Conservation (phyloP, 2,113 vertebrate genomes). For the Anser cygnoides region DNA sequence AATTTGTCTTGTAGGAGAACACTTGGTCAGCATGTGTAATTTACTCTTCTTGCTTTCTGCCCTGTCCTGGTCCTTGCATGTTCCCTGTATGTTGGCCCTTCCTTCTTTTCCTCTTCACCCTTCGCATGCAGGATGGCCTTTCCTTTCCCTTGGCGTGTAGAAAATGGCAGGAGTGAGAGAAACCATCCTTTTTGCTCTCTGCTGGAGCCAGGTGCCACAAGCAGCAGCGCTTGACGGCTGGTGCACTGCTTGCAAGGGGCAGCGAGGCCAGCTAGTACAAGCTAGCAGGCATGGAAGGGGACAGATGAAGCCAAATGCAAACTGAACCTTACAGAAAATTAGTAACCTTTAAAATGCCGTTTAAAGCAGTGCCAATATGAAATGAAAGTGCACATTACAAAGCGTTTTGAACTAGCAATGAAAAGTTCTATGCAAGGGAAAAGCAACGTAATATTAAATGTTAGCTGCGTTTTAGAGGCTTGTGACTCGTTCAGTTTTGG, state of each 20-base stretch:
- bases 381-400: fast-evolving
- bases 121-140: too few relatives aligned
- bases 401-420: fast-evolving
- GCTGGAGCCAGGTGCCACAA: fast-evolving
- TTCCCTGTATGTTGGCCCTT: not conserved
- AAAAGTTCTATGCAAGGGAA: not conserved
- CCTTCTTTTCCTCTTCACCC: not conserved
- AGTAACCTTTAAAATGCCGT: not conserved
- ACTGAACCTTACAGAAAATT: not conserved
- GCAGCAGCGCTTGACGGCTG: not conserved
- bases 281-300: too few relatives aligned
- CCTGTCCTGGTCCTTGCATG: not conserved
- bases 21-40: not conserved
- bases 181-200: too few relatives aligned
- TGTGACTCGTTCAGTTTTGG: not conserved
- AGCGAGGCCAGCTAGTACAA: fast-evolving
- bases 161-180: too few relatives aligned
- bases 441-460: fast-evolving
- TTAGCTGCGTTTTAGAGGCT: not conserved
- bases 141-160: not conserved
- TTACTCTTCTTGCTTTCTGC: not conserved
- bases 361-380: not conserved
- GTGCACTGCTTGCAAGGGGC: not conserved
- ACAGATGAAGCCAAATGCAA: fast-evolving
- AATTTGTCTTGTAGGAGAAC: fast-evolving